Evolutionary conservation across 2,113 vertebrate genomes (phyloP).

Genomic region (Myocastor coypus): DNA sequence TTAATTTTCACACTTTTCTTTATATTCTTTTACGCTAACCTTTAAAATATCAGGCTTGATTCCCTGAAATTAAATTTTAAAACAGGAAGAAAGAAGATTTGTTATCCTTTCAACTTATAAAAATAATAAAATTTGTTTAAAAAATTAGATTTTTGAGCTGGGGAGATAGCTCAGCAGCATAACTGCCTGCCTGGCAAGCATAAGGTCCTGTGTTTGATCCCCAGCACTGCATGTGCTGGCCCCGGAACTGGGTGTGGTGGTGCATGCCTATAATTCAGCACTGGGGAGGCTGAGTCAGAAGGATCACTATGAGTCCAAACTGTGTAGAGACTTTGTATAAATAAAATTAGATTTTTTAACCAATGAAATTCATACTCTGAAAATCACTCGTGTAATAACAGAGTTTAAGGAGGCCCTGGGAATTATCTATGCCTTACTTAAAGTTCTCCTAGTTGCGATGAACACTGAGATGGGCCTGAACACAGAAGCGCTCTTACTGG

Average conservation of each 20-base stretch:
- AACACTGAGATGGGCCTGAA: background rate
- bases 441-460: background rate
- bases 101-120: background rate
- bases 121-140: background rate
- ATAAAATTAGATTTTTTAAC: background rate
- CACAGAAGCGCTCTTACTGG: background rate
- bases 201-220: too few relatives aligned
- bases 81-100: background rate
- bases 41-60: slow-evolving; percentile 7
- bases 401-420: background rate
- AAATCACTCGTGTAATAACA: background rate
- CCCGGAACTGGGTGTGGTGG: too few relatives aligned
- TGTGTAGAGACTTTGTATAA: too few relatives aligned
- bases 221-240: too few relatives aligned
- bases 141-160: background rate
- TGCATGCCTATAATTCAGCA: too few relatives aligned
- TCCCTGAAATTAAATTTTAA: background rate
- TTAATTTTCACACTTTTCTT: background rate
- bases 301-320: too few relatives aligned
- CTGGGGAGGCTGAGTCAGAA: too few relatives aligned
- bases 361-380: background rate
- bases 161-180: too few relatives aligned
- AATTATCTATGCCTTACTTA: background rate
- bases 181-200: too few relatives aligned
- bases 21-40: background rate